Evolutionary conservation across 2,113 vertebrate genomes (phyloP), one percentile per base, ranked within the genome.

Genomic region (Anolis sagrei): DNA sequence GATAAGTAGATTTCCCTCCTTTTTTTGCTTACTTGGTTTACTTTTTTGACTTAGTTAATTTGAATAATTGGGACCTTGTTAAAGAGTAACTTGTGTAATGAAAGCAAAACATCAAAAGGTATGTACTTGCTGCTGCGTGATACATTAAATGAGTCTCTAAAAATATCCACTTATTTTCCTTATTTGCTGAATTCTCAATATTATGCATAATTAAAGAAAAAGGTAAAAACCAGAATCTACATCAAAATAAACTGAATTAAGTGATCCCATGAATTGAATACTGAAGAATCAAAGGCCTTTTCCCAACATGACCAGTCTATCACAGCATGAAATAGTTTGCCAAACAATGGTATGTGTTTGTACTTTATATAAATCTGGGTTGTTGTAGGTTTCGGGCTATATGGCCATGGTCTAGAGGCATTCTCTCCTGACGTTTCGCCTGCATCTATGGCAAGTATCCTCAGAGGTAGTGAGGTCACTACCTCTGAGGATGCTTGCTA

Each of bases 11-110:
- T 18, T 32, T 51, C 3, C 51, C 13, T 14, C 13, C 51, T 82
- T 61, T 82, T 58, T 74, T 74, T 73, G 51, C 69, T 82, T 49
- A 74, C 69, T 61, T 74, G 21, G 51, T 82, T 82, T 73, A 82
- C 69, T 61, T 73, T 74, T 81, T 25, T 81, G 27, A 49, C 77
- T 79, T 69, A n/a, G 49, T 21, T 39, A 18, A 58, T 44, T 39
- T 39, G 32, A 82, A 74, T 74, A 82, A 73, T 72, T 21, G 36
- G n/a, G 70, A 44, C 19, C 81, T 82, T 3, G 25, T 82, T 82
- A 39, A 34, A 82, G 14, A 74, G 21, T 73, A 51, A 72, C 68
- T 72, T 82, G 66, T 36, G 14, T 82, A 74, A 61, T 61, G 81
- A 44, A 49, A 77, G 25, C 48, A 25, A 76, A 14, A 72, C 82